Percentiles rank a stretch among this genome's conserved stretches.
These are phyloP conservation scores for Okamejei kenojei DNA, from an alignment of 2,797 vertebrate genomes.

Conservation along the genomic window DNA sequence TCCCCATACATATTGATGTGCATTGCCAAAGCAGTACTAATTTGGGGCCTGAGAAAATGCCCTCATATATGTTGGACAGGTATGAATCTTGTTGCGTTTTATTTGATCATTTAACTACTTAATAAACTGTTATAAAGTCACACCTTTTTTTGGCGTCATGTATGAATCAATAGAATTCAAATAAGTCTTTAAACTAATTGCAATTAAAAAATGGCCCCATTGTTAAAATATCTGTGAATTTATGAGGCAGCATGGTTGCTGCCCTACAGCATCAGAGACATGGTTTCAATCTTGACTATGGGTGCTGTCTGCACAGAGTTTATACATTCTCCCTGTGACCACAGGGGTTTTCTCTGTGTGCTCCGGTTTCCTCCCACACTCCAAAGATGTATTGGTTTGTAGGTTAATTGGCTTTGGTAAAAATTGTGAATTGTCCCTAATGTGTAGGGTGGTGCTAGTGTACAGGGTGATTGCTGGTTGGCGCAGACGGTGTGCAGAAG, in stretches of 20 bases:
- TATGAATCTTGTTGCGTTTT: background rate
- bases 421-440: too few species aligned
- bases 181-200: background rate
- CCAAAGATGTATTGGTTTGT: too few species aligned
- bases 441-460: too few species aligned
- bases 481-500: too few species aligned
- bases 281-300: too few species aligned
- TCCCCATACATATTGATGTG: background rate
- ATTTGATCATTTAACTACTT: background rate
- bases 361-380: too few species aligned
- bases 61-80: background rate
- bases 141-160: background rate
- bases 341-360: too few species aligned
- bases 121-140: background rate
- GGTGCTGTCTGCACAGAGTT: too few species aligned
- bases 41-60: background rate
- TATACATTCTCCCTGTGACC: too few species aligned
- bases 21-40: background rate
- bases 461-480: too few species aligned
- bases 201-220: background rate
- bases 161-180: background rate
- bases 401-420: too few species aligned
- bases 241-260: background rate
- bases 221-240: background rate
- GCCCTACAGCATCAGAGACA: too few species aligned